Evolutionary conservation across 1,140 invertebrate genomes (phyloP), one percentile per base, ranked within the genome.

Genomic region (Drosophila willistoni): DNA sequence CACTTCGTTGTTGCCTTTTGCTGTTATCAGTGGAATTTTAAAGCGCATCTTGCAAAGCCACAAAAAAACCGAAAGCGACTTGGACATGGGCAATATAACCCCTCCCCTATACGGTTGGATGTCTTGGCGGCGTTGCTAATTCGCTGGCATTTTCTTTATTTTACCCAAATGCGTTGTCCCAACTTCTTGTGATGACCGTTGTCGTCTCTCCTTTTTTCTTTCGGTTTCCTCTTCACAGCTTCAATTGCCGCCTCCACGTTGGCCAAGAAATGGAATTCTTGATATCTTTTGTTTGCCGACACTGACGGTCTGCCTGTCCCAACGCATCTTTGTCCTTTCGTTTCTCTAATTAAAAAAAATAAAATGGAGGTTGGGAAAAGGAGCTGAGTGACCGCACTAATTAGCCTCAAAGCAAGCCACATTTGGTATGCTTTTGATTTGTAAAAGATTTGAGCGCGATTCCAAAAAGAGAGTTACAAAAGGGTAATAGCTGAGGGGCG

Each of bases 251-350:
- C 68, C 66, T 78, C 61, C 71, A 69, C 68, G 55, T 54, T 60
- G 62, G 81, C 81, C 64, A 86, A 86, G 82, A 86, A 86, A 89
- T 84, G 84, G 89, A 87, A 90, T 87, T 87, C 84, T 89, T 87
- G 84, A 87, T 87, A 89, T 87, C 84, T 87, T 87, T 87, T 87
- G 84, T 89, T 89, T 87, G 84, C 83, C 81, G 77, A 77, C 77
- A 79, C 84, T 78, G 73, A 73, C 81, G 76, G 57, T 77, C 76
- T 64, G 63, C 63, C 81, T 81, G 84, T 84, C 84, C 77, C 70
- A 62, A 89, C 84, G 84, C 84, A 89, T 87, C 84, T 84, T 89
- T 74, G 84, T 87, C 84, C 80, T 84, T 89, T 80, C 71, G 77
- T 71, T 74, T 89, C 84, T 83, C 84, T 87, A 89, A 87, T 87